Conservation (phyloP, 2,113 vertebrate species). For the Mobula birostris region DNA sequence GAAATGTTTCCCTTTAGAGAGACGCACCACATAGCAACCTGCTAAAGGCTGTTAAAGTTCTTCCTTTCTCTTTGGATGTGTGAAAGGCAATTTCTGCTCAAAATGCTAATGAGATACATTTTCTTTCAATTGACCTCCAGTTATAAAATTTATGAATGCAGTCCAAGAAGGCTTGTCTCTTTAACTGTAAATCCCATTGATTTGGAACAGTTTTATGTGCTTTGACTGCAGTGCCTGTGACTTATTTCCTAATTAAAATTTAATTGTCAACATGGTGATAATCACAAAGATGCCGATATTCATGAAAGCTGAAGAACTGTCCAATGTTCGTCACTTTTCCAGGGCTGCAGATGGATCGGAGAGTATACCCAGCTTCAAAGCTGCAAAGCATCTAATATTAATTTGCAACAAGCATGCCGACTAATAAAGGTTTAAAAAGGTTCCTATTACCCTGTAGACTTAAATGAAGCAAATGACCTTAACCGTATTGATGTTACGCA, state of each 20-base stretch:
- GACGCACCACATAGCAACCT: neutral
- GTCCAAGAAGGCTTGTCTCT: neutral
- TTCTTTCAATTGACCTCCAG: neutral
- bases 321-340: neutral
- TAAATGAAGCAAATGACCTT: slow-evolving; percentile 7
- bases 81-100: slow-evolving; percentile 8
- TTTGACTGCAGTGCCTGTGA: neutral
- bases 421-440: neutral
- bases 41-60: neutral
- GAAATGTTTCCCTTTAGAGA: slow-evolving; percentile 14
- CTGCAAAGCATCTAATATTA: neutral
- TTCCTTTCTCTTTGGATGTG: neutral
- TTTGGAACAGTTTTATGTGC: neutral
- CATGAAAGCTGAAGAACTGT: neutral
- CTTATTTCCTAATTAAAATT: neutral
- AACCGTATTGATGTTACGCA: neutral
- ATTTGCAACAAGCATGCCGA: neutral
- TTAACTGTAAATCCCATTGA: slow-evolving; percentile 18
- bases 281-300: neutral
- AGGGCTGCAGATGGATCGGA: neutral
- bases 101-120: neutral
- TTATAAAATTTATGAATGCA: neutral
- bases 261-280: neutral
- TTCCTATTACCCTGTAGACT: neutral
- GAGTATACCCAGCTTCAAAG: neutral